Evolutionary conservation across 92 coral and sea anemone species (phyloP).

Genomic region (Zoanthus solanderi): DNA sequence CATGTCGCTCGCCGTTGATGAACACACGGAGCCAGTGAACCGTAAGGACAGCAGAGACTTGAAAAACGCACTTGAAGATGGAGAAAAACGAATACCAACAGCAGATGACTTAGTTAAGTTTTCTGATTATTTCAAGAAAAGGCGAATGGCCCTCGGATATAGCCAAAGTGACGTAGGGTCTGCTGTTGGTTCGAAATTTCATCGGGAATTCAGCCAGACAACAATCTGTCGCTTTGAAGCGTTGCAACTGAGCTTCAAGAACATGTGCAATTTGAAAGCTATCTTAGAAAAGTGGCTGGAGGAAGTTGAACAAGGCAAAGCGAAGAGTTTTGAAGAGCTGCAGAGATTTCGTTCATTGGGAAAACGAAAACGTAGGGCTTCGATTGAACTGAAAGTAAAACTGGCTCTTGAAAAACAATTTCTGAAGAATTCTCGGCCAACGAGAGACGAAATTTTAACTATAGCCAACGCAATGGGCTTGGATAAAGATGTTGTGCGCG

Average conservation of each 20-base stretch:
- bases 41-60: background rate
- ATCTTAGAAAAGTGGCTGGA: constrained; percentile 43
- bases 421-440: constrained; percentile 25
- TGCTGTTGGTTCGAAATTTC: constrained; percentile 37
- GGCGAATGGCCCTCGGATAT: constrained; percentile 38
- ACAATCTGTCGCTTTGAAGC: constrained; percentile 46
- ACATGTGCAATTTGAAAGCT: constrained; percentile 45
- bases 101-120: constrained; percentile 28
- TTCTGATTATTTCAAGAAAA: constrained; percentile 28
- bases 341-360: constrained; percentile 1
- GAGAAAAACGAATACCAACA: background rate
- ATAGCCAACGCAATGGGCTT: constrained; percentile 21
- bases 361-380: constrained; percentile 31
- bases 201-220: constrained; percentile 41
- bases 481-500: constrained; percentile 39
- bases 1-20: background rate
- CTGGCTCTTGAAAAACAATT: constrained; percentile 22
- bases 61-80: background rate
- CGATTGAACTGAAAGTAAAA: constrained; percentile 15
- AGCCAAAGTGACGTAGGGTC: constrained; percentile 38
- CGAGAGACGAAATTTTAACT: constrained; percentile 2
- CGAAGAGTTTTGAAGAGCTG: background rate
- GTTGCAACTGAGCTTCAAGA: constrained; percentile 33
- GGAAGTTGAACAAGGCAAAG: constrained; percentile 13
- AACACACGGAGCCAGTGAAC: background rate